phyloP scores from a whole-genome alignment of 2,113 vertebrate species.

The Petroica traversi region DNA sequence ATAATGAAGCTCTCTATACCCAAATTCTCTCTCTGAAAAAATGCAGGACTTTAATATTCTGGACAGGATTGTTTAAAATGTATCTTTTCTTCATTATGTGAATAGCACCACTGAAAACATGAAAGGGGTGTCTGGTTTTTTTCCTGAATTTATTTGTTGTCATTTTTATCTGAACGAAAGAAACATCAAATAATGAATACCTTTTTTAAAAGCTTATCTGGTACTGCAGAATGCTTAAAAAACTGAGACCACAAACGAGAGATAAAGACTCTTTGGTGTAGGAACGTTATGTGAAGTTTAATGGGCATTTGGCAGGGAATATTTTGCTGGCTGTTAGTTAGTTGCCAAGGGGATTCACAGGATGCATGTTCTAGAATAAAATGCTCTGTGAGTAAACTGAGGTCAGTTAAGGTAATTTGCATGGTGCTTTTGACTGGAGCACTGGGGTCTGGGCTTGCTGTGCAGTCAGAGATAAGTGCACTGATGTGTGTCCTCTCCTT shows the following conservation, averaged over 20 bases:
- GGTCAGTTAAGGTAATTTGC: slow-evolving; percentile 42
- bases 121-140: background rate
- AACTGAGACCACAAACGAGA: slow-evolving; percentile 19
- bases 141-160: slow-evolving; percentile 5
- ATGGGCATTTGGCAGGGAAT: slow-evolving; percentile 49
- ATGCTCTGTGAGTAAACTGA: background rate
- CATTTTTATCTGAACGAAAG: slow-evolving; percentile 34
- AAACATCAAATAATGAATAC: slow-evolving; percentile 44
- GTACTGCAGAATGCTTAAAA: slow-evolving; percentile 42
- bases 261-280: slow-evolving; percentile 48
- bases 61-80: slow-evolving; percentile 4
- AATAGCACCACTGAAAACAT: slow-evolving; percentile 17
- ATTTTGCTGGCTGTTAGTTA: slow-evolving; percentile 35
- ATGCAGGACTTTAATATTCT: background rate
- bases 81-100: background rate
- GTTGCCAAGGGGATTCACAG: slow-evolving; percentile 48
- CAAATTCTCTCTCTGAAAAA: background rate
- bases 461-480: background rate
- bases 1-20: slow-evolving; percentile 15
- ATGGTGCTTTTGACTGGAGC: background rate
- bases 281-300: slow-evolving; percentile 51
- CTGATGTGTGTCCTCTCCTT: background rate
- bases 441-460: background rate
- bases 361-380: slow-evolving; percentile 44
- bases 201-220: slow-evolving; percentile 50